Evolutionary conservation across 1,140 invertebrate species (phyloP).

Genomic region (Ganaspis sp.): DNA sequence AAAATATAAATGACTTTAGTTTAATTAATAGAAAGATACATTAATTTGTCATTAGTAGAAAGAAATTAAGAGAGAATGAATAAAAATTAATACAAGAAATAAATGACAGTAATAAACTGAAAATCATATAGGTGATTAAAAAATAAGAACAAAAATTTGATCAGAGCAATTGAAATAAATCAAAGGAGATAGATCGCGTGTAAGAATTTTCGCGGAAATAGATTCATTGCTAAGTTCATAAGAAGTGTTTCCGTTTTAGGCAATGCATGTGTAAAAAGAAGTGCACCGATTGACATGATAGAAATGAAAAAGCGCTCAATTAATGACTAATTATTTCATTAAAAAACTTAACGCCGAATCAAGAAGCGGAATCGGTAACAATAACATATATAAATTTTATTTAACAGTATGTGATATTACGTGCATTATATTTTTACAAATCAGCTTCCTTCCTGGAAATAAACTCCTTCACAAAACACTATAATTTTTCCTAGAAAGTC

Average conservation of each 20-base stretch:
- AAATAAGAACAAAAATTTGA: too few relatives aligned
- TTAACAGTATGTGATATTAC: not conserved
- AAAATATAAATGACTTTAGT: too few relatives aligned
- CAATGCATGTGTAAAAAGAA: not conserved
- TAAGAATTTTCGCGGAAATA: constrained; percentile 6
- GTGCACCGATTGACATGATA: constrained; percentile 13
- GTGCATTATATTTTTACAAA: not conserved
- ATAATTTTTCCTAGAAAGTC: not conserved
- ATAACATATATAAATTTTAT: not conserved
- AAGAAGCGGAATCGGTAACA: constrained; percentile 2
- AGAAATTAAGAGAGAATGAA: too few relatives aligned
- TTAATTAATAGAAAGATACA: too few relatives aligned
- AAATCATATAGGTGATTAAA: too few relatives aligned
- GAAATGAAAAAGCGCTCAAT: not conserved
- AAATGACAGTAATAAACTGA: too few relatives aligned
- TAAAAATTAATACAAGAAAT: too few relatives aligned
- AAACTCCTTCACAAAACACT: not conserved
- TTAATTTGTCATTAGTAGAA: too few relatives aligned
- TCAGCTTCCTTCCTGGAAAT: not conserved
- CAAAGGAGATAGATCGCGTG: not conserved
- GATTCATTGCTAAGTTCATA: not conserved
- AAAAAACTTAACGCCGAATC: not conserved
- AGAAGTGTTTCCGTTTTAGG: not conserved
- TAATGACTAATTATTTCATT: not conserved
- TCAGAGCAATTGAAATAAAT: too few relatives aligned